A percentile compares a stretch with the other conserved stretches of the same genome.
These are phyloP conservation scores for Pangasius larnaudii DNA, from an alignment of 2,797 vertebrate genomes.

Conservation along the genomic window DNA sequence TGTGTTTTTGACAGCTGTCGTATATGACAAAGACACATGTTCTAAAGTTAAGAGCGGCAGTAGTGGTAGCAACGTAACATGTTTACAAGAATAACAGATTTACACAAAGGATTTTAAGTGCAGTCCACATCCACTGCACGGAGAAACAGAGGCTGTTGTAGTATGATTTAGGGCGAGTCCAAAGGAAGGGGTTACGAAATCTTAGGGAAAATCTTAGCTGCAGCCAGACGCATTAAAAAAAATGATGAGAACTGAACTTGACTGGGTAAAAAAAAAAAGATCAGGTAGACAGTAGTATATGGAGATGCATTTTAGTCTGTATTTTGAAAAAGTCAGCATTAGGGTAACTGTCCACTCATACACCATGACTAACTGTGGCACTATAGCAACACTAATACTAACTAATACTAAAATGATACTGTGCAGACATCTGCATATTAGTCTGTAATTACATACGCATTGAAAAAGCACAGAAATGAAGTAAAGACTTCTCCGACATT, in stretches of 20 bases:
- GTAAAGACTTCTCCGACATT: too few relatives aligned
- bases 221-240: too few relatives aligned
- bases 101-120: background rate
- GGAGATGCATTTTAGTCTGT: background rate
- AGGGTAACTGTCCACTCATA: background rate
- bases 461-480: background rate
- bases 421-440: background rate
- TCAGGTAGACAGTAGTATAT: background rate
- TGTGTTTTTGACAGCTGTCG: background rate
- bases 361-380: too few relatives aligned
- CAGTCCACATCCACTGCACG: too few relatives aligned
- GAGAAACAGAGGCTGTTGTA: background rate
- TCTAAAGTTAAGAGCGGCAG: background rate
- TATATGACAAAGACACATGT: background rate
- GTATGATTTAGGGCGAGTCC: background rate
- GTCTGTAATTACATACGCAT: background rate
- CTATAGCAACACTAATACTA: background rate
- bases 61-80: background rate
- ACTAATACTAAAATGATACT: background rate
- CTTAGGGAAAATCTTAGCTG: background rate
- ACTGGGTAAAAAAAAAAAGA: background rate
- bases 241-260: too few relatives aligned
- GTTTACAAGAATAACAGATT: background rate
- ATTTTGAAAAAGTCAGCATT: background rate
- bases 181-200: background rate